Evolutionary conservation across 2,888 invertebrate species (phyloP), one percentile per base, ranked within the genome.

Genomic region (Nomada fucata): DNA sequence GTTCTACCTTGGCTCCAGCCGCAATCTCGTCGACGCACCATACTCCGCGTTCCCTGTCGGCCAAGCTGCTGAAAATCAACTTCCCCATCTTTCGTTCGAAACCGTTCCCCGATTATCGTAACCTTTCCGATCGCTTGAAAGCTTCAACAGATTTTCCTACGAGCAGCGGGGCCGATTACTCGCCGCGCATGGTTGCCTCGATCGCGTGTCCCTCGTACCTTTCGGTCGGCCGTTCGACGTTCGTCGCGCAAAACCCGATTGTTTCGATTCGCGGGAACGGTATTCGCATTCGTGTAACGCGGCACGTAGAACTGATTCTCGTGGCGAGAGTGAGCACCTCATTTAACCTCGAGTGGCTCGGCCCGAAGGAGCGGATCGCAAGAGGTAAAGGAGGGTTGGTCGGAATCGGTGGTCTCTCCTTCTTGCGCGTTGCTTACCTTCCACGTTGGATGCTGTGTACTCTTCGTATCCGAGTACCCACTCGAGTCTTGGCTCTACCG

Each of bases 401-500:
- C 52, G 77, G 64, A 76, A 82, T 81, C 86, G 84, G 74, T 71
- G 70, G 80, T 86, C 76, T 86, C 86, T 86, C 83, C 65, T 71
- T 60, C 69, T 75, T 78, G 86, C 77, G 60, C 64, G 73, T 53
- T 74, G 69, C 68, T 68, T 74, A 84, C 68, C 76, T 79, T 63
- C 80, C 44, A 80, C 77, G 77, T 74, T 79, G 86, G 83, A 88
- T 83, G 88, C 81, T 76, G 86, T 82, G 85, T 83, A 88, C 88
- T 88, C 86, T 80, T 81, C 83, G 85, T 85, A 88, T 88, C 80
- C 86, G 85, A 88, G 88, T 88, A 86, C 83, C 86, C 86, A 77
- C 88, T 88, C 88, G 86, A 86, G 85, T 61, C 87, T 82, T 79
- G 86, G 77, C 73, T 85, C 85, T 88, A 75, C 86, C 87, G 87